phyloP scores from a whole-genome alignment of 2,888 invertebrate genomes.

The Homarus gammarus region DNA sequence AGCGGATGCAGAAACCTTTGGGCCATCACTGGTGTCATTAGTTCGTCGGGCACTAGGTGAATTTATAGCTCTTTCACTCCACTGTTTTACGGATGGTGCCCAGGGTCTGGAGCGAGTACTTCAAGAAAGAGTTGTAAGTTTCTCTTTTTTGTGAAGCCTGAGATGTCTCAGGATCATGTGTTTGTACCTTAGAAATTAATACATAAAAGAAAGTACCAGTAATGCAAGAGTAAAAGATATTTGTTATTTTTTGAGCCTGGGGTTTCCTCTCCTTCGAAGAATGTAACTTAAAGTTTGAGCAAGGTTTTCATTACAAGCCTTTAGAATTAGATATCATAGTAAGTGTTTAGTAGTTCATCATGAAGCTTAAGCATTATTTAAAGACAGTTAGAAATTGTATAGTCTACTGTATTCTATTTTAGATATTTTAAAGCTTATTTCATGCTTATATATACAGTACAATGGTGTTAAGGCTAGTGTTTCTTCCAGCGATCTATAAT shows the following conservation, averaged over 20 bases:
- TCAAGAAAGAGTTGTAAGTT: slow-evolving; percentile 68
- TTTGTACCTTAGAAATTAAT: too few species aligned
- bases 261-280: too few species aligned
- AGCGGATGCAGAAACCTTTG: slow-evolving; percentile 68
- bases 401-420: neutral
- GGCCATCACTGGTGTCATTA: slow-evolving; percentile 63
- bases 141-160: too few species aligned
- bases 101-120: slow-evolving; percentile 68
- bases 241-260: too few species aligned
- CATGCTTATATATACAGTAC: neutral
- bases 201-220: too few species aligned
- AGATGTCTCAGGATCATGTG: too few species aligned
- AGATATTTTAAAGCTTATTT: neutral
- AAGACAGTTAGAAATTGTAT: neutral
- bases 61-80: slow-evolving; percentile 72
- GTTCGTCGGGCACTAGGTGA: slow-evolving; percentile 63
- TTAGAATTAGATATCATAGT: too few species aligned
- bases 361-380: neutral
- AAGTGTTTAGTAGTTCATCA: too few species aligned
- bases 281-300: too few species aligned
- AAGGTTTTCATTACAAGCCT: too few species aligned
- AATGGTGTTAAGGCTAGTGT: slow-evolving; percentile 3
- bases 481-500: slow-evolving; percentile 62
- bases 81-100: slow-evolving; percentile 71
- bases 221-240: too few species aligned